Percentiles rank a stretch among this genome's conserved stretches.
These are phyloP conservation scores for Xanthia icteritia DNA, from an alignment of 2,888 invertebrate genomes.

Conservation along the genomic window DNA sequence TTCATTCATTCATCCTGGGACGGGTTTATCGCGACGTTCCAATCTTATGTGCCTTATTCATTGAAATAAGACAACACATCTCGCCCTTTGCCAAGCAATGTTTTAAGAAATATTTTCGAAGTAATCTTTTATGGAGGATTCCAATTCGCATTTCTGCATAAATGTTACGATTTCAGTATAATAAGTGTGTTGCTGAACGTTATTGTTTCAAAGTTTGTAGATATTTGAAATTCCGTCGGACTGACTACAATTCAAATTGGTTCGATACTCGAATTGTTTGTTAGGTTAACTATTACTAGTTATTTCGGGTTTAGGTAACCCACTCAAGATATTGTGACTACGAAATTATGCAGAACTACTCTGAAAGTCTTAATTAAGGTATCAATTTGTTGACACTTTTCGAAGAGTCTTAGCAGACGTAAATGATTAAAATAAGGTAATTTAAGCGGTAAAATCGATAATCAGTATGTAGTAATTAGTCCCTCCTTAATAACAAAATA, in stretches of 20 bases:
- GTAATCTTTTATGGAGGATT: constrained; percentile 37
- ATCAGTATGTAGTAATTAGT: not conserved
- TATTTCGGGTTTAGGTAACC: not conserved
- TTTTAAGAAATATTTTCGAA: constrained; percentile 52
- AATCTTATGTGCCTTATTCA: constrained; percentile 66
- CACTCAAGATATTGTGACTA: not conserved
- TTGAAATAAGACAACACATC: constrained; percentile 69
- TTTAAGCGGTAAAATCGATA: not conserved
- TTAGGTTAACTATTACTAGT: not conserved
- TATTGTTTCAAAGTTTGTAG: too few relatives aligned
- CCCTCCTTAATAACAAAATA: constrained; percentile 2
- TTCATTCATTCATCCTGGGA: constrained; percentile 61
- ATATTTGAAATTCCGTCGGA: not conserved
- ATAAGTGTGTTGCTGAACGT: not conserved
- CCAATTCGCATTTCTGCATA: constrained; percentile 21
- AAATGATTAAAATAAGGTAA: not conserved
- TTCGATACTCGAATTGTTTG: not conserved
- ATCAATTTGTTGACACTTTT: not conserved
- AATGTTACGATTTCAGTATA: constrained; percentile 14
- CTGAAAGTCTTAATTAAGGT: not conserved
- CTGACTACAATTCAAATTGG: not conserved
- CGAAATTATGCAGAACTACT: not conserved
- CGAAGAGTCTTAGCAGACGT: not conserved
- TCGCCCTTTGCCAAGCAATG: constrained; percentile 46
- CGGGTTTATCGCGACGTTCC: constrained; percentile 53